Conservation (phyloP, 2,888 invertebrate species). For the Ethmia dodecea region DNA sequence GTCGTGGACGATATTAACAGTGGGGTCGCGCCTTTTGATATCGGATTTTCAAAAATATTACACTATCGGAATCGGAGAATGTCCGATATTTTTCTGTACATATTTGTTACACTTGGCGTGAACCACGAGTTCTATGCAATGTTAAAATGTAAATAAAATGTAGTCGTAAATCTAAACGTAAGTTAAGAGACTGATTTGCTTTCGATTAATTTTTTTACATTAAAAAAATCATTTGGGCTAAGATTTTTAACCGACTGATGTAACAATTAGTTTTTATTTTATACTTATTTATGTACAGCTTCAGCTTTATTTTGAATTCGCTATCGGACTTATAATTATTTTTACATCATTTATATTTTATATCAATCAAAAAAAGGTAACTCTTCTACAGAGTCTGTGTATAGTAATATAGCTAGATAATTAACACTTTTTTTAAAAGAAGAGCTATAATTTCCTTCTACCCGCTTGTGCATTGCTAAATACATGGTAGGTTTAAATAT, state of each 20-base stretch:
- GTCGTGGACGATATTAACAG: background rate
- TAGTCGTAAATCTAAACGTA: slow-evolving; percentile 58
- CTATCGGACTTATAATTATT: too few relatives aligned
- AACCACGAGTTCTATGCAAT: slow-evolving; percentile 22
- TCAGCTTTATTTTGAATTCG: slow-evolving; percentile 60
- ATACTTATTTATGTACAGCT: slow-evolving; percentile 33
- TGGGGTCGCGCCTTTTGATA: background rate
- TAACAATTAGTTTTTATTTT: slow-evolving; percentile 36
- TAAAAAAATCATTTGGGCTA: slow-evolving; percentile 35
- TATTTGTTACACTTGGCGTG: slow-evolving; percentile 21
- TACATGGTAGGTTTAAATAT: too few relatives aligned
- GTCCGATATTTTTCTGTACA: background rate
- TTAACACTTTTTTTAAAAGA: too few relatives aligned
- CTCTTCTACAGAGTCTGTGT: too few relatives aligned
- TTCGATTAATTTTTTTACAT: slow-evolving; percentile 41
- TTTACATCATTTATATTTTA: too few relatives aligned
- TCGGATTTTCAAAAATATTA: too few relatives aligned
- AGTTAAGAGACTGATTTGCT: slow-evolving; percentile 73
- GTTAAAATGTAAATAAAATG: slow-evolving; percentile 49
- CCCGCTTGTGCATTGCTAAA: too few relatives aligned
- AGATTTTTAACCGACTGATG: slow-evolving; percentile 57
- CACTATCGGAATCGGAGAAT: background rate
- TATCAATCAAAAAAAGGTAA: too few relatives aligned
- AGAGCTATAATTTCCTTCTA: too few relatives aligned
- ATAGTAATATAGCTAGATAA: too few relatives aligned